Percentiles rank a stretch among this genome's conserved stretches.
These are phyloP conservation scores for Limnephilus lunatus DNA, from an alignment of 2,888 invertebrate genomes.

Conservation along the genomic window DNA sequence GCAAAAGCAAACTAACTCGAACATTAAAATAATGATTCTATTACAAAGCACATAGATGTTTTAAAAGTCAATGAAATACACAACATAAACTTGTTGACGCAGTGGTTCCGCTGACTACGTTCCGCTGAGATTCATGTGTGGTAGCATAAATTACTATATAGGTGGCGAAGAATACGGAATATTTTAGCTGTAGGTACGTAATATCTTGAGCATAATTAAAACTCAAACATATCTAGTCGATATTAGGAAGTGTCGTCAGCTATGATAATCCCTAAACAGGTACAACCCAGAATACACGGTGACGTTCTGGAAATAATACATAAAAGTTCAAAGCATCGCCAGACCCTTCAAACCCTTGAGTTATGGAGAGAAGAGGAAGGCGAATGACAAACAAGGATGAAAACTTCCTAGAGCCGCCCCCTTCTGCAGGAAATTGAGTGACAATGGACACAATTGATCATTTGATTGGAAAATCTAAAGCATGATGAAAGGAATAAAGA, in stretches of 20 bases:
- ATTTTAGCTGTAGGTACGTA: too few relatives aligned
- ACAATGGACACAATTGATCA: slow-evolving; percentile 39
- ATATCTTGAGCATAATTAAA: neutral
- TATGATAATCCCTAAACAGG: neutral
- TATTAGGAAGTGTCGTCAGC: neutral
- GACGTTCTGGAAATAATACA: neutral
- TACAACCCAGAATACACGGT: neutral
- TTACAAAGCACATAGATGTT: too few relatives aligned
- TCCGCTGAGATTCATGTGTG: too few relatives aligned
- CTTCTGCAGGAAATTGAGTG: neutral
- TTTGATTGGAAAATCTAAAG: slow-evolving; percentile 36
- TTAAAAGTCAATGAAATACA: too few relatives aligned
- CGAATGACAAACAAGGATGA: neutral
- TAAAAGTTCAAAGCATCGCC: neutral
- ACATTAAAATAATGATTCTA: too few relatives aligned
- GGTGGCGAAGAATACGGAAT: too few relatives aligned
- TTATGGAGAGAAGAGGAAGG: neutral
- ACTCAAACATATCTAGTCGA: neutral
- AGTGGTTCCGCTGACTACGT: too few relatives aligned
- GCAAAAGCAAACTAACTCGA: too few relatives aligned
- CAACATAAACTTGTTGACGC: too few relatives aligned
- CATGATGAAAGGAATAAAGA: slow-evolving; percentile 1
- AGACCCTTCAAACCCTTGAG: slow-evolving; percentile 13
- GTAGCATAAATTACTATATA: too few relatives aligned
- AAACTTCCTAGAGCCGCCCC: neutral